Conservation (phyloP, 2,797 vertebrate genomes). For the Crenichthys baileyi region DNA sequence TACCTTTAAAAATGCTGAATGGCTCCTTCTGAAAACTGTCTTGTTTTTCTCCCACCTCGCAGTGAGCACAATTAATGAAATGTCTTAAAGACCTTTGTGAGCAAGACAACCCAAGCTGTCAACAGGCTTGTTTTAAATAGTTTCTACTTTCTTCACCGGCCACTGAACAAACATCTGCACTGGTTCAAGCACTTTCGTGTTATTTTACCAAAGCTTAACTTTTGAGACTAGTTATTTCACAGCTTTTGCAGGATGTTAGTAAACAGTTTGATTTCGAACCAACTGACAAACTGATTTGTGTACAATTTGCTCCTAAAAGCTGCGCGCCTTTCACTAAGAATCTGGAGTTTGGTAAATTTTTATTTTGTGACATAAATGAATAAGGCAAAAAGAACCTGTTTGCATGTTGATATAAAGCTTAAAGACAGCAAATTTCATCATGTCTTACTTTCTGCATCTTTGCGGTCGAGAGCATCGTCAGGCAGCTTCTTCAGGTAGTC, state of each 20-base stretch:
- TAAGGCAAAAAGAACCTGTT: not conserved
- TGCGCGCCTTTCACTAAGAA: not conserved
- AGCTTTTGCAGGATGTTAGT: not conserved
- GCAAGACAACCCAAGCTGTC: not conserved
- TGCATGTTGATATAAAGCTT: not conserved
- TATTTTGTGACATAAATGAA: not conserved
- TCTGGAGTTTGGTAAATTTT: not conserved
- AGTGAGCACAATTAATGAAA: not conserved
- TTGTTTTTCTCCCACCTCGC: not conserved
- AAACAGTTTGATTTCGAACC: not conserved
- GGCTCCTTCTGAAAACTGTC: not conserved
- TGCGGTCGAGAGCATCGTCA: slow-evolving; percentile 86
- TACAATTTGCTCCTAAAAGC: not conserved
- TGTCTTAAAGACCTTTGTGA: not conserved
- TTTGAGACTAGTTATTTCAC: not conserved
- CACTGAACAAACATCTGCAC: slow-evolving; percentile 8
- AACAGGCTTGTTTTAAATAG: not conserved
- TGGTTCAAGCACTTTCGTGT: not conserved
- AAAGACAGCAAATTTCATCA: not conserved
- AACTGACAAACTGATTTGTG: not conserved
- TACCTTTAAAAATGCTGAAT: not conserved
- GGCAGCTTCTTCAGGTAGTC: slow-evolving; percentile 97
- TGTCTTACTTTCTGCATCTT: slow-evolving; percentile 92
- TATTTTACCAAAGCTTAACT: not conserved
- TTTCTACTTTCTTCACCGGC: not conserved